Conservation (phyloP, 2,113 vertebrate species). For the Sprattus sprattus region DNA sequence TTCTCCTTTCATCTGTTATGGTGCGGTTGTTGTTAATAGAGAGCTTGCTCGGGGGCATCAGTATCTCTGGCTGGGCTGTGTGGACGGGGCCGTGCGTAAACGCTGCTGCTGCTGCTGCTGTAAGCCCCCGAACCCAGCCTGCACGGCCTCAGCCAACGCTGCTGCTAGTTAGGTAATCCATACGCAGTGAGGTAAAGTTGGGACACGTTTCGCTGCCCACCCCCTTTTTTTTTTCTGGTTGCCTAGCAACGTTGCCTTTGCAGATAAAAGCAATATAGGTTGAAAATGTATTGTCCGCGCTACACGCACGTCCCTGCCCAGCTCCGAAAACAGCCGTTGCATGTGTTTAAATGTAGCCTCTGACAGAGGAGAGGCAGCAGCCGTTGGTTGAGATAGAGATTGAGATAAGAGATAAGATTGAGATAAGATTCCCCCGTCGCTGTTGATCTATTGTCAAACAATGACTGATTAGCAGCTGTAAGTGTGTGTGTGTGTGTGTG, state of each 20-base stretch:
- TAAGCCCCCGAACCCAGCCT: not conserved
- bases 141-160: not conserved
- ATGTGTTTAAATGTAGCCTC: not conserved
- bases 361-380: not conserved
- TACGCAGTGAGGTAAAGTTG: slow-evolving; percentile 46
- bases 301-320: slow-evolving; percentile 21
- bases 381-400: slow-evolving; percentile 26
- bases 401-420: too few relatives aligned
- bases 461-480: not conserved
- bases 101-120: not conserved
- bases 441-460: not conserved
- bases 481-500: too few relatives aligned
- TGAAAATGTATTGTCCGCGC: slow-evolving; percentile 56
- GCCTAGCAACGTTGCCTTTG: slow-evolving; percentile 57
- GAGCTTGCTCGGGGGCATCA: not conserved
- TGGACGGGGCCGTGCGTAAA: not conserved
- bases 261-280: slow-evolving; percentile 56
- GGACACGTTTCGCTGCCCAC: slow-evolving; percentile 39
- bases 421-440: not conserved
- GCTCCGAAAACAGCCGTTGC: not conserved
- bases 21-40: not conserved
- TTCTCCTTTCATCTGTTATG: not conserved
- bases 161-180: slow-evolving; percentile 23
- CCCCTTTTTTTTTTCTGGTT: slow-evolving; percentile 44
- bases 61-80: not conserved